phyloP scores from a whole-genome alignment of 2,888 invertebrate species.

The Cenopis cana region DNA sequence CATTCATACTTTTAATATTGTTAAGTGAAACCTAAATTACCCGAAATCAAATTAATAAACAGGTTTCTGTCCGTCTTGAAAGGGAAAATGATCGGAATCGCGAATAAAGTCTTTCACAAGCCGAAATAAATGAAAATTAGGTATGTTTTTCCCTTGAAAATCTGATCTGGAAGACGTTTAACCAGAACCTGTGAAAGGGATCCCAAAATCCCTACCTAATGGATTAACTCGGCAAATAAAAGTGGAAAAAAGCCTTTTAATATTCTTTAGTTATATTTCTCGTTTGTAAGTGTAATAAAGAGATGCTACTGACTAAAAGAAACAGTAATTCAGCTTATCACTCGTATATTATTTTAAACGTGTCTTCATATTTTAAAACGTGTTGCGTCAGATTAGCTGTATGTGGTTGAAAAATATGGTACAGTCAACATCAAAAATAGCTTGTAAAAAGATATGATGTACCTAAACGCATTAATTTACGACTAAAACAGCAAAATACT shows the following conservation, averaged over 20 bases:
- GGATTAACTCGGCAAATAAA: conserved; percentile 37
- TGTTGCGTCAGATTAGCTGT: conserved; percentile 13
- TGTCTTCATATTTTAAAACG: conserved; percentile 20
- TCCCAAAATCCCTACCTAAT: conserved; percentile 32
- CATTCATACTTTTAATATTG: not conserved
- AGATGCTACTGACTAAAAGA: conserved; percentile 24
- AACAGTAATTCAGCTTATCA: too few relatives aligned
- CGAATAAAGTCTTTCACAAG: conserved; percentile 25
- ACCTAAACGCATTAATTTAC: too few relatives aligned
- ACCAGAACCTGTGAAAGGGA: conserved; percentile 27
- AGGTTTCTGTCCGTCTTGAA: not conserved
- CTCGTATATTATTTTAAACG: too few relatives aligned
- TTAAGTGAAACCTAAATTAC: not conserved
- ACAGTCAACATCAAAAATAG: too few relatives aligned
- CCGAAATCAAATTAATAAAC: not conserved
- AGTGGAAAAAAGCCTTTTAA: conserved; percentile 35
- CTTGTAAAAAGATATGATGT: too few relatives aligned
- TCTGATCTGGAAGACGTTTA: conserved; percentile 34
- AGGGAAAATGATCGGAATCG: not conserved
- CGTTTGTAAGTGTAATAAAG: conserved; percentile 16
- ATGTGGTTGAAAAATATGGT: conserved; percentile 12
- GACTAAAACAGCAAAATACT: too few relatives aligned
- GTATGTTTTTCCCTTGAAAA: conserved; percentile 34
- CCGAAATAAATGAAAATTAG: conserved; percentile 34
- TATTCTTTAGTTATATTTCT: conserved; percentile 27